phyloP scores from a whole-genome alignment of 2,797 vertebrate genomes.

The Halcyon badia region DNA sequence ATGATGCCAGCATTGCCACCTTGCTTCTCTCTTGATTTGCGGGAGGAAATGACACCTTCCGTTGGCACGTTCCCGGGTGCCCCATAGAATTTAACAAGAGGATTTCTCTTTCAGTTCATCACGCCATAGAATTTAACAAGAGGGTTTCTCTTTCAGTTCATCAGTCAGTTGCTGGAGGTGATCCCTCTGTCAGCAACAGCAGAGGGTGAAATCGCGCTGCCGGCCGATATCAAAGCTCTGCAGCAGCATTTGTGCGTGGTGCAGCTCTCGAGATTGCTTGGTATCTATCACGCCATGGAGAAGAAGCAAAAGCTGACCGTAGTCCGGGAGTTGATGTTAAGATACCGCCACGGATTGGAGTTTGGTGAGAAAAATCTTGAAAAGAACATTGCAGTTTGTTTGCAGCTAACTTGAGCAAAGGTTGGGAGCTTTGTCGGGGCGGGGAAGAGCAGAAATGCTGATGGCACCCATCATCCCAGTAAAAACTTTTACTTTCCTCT shows the following conservation, averaged over 20 bases:
- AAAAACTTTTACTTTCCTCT: not conserved
- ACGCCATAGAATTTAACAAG: slow-evolving; percentile 10
- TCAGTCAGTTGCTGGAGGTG: slow-evolving; percentile 88
- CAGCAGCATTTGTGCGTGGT: slow-evolving; percentile 94
- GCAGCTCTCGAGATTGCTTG: slow-evolving; percentile 91
- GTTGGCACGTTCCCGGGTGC: not conserved
- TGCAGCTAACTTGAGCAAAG: not conserved
- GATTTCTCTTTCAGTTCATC: slow-evolving; percentile 85
- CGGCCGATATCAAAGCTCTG: slow-evolving; percentile 88
- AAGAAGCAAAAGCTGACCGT: slow-evolving; percentile 85
- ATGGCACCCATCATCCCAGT: accelerated
- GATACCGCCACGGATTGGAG: slow-evolving; percentile 91
- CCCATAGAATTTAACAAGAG: not conserved
- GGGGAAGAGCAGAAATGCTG: not conserved
- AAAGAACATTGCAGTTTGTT: not conserved
- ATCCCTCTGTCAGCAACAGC: slow-evolving; percentile 83
- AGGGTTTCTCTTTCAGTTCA: slow-evolving; percentile 83
- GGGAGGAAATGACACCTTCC: not conserved
- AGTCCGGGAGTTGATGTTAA: slow-evolving; percentile 88
- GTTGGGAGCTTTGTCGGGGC: not conserved
- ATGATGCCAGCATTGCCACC: not conserved
- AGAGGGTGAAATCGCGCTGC: slow-evolving; percentile 84
- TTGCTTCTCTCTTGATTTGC: not conserved
- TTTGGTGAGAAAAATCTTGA: slow-evolving; percentile 86
- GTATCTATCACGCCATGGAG: slow-evolving; percentile 88